Evolutionary conservation across 1,140 invertebrate species (phyloP).

Genomic region (Dreissena polymorpha): DNA sequence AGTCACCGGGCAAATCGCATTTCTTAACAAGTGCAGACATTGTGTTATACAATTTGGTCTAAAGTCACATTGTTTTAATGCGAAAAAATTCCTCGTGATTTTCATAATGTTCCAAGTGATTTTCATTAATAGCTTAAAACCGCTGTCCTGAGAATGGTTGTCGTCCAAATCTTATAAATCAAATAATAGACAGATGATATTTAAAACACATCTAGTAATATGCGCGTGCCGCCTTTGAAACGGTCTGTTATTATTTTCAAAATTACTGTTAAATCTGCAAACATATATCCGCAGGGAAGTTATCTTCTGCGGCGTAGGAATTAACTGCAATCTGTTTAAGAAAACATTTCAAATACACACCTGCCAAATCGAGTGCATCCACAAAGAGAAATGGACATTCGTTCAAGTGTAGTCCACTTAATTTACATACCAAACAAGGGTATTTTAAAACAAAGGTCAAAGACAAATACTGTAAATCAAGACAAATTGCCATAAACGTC

Average conservation of each 20-base stretch:
- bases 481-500: constrained; percentile 54
- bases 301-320: background rate
- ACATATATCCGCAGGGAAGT: constrained; percentile 38
- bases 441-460: constrained; percentile 53
- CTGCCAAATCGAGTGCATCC: constrained; percentile 35
- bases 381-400: constrained; percentile 27
- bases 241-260: constrained; percentile 51
- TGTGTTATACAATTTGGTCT: too few species aligned
- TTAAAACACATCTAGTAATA: constrained; percentile 24
- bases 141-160: too few species aligned
- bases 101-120: too few species aligned
- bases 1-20: too few species aligned
- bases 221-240: constrained; percentile 14
- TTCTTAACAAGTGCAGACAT: too few species aligned
- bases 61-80: too few species aligned
- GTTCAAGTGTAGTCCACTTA: constrained; percentile 27
- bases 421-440: constrained; percentile 52
- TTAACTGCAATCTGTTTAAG: constrained; percentile 48
- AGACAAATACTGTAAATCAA: constrained; percentile 38
- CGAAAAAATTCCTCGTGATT: too few species aligned
- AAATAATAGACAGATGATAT: background rate
- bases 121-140: too few species aligned
- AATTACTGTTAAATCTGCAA: constrained; percentile 41
- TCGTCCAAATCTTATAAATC: too few species aligned
- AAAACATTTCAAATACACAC: constrained; percentile 39